Conservation (phyloP, 2,888 invertebrate genomes). For the Xanthorhoe designata region DNA sequence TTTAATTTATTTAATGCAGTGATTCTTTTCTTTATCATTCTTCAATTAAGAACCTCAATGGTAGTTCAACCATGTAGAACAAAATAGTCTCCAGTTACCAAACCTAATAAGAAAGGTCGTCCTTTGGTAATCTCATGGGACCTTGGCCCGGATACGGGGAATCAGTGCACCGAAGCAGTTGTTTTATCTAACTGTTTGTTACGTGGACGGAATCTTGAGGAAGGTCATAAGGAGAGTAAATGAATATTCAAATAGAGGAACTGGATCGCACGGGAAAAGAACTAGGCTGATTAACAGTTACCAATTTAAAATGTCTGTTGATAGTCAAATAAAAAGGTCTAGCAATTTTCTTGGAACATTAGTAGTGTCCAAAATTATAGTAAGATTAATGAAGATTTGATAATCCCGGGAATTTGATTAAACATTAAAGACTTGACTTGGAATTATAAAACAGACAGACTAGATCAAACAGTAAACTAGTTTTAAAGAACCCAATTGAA, state of each 20-base stretch:
- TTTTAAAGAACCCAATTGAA: too few species aligned
- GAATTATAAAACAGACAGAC: too few species aligned
- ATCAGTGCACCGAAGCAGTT: slow-evolving; percentile 28
- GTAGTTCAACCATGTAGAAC: neutral
- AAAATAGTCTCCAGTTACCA: slow-evolving; percentile 20
- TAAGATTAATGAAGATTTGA: too few species aligned
- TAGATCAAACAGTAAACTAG: too few species aligned
- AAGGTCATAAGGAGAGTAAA: slow-evolving; percentile 22
- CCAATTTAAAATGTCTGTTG: too few species aligned
- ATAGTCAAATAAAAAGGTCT: too few species aligned
- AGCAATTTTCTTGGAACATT: too few species aligned
- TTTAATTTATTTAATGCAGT: too few species aligned
- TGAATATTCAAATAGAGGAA: slow-evolving; percentile 28
- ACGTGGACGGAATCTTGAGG: slow-evolving; percentile 37
- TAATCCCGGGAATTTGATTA: too few species aligned
- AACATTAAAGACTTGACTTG: too few species aligned
- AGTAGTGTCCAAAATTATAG: too few species aligned
- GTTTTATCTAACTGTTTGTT: slow-evolving; percentile 39
- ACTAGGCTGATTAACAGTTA: too few species aligned
- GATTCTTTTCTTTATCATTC: neutral
- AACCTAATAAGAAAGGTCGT: slow-evolving; percentile 25
- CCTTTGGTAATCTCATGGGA: slow-evolving; percentile 36
- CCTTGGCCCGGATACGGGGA: slow-evolving; percentile 41
- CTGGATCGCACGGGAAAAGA: slow-evolving; percentile 9
- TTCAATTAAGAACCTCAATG: neutral